Evolutionary conservation across 2,113 vertebrate genomes (phyloP).

Genomic region (Myocastor coypus): DNA sequence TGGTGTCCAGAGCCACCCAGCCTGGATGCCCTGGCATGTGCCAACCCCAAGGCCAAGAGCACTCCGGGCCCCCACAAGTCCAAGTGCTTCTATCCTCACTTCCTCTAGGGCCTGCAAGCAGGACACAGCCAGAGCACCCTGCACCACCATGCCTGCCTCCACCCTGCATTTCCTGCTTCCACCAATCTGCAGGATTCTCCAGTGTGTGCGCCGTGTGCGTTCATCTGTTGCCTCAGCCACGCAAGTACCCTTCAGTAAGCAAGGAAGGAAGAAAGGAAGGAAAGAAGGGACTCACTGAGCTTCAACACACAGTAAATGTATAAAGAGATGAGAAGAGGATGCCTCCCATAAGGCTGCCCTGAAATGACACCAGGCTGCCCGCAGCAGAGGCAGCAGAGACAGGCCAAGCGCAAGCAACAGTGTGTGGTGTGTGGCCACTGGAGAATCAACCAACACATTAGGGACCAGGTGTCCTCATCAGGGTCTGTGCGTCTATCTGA

Average conservation of each 20-base stretch:
- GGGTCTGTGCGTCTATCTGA: neutral
- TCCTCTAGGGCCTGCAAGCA: fast-evolving
- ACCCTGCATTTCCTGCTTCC: fast-evolving
- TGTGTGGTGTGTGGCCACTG: neutral
- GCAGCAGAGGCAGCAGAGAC: fast-evolving
- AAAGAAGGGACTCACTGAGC: fast-evolving
- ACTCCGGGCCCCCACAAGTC: fast-evolving
- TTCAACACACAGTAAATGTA: neutral
- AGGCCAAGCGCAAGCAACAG: fast-evolving
- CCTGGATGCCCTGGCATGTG: fast-evolving
- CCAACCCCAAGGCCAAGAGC: neutral
- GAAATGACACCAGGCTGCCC: too few relatives aligned
- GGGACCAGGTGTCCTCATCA: neutral
- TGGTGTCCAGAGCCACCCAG: neutral
- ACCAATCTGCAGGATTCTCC: neutral
- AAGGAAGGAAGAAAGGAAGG: neutral
- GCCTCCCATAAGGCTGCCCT: neutral
- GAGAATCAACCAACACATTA: neutral
- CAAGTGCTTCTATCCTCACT: neutral
- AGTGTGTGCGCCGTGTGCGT: too few relatives aligned
- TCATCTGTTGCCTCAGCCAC: fast-evolving
- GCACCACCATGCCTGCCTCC: fast-evolving
- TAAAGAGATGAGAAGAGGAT: fast-evolving
- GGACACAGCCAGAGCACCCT: neutral
- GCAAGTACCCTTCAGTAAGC: too few relatives aligned